Conservation (phyloP, 1,140 invertebrate genomes). For the Drosophila pandora region DNA sequence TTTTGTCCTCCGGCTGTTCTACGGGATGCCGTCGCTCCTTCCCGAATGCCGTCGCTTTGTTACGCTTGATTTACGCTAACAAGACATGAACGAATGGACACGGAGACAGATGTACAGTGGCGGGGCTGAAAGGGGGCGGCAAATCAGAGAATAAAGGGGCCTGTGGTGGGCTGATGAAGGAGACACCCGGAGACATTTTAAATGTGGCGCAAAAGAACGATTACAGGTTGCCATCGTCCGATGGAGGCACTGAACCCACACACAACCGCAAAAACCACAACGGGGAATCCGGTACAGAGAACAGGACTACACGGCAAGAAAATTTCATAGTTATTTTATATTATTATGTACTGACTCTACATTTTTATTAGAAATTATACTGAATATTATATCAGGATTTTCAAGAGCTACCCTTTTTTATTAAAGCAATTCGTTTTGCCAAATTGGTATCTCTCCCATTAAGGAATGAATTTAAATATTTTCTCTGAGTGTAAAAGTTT, state of each 20-base stretch:
- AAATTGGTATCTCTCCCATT: background rate
- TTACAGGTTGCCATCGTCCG: conserved; percentile 73
- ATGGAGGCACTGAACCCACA: conserved; percentile 55
- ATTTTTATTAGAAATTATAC: background rate
- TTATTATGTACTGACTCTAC: background rate
- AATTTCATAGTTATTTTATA: background rate
- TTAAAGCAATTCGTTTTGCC: no score
- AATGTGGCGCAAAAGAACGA: conserved; percentile 81
- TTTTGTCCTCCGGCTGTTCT: conserved; percentile 8
- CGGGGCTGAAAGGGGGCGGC: conserved; percentile 1
- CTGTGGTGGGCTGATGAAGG: conserved; percentile 22
- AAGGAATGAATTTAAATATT: background rate
- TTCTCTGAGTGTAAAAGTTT: background rate
- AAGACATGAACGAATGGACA: conserved; percentile 82
- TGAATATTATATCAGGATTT: no score
- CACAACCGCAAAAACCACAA: conserved; percentile 62
- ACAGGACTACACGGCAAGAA: background rate
- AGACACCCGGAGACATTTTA: conserved; percentile 78
- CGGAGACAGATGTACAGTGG: conserved; percentile 47
- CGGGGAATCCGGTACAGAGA: conserved; percentile 22
- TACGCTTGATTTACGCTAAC: conserved; percentile 82
- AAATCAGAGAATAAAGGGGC: background rate
- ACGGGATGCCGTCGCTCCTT: conserved; percentile 18
- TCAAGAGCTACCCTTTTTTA: no score
- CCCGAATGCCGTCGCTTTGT: conserved; percentile 68